phyloP scores from a whole-genome alignment of 2,888 invertebrate species.

The Zelleria hepariella region DNA sequence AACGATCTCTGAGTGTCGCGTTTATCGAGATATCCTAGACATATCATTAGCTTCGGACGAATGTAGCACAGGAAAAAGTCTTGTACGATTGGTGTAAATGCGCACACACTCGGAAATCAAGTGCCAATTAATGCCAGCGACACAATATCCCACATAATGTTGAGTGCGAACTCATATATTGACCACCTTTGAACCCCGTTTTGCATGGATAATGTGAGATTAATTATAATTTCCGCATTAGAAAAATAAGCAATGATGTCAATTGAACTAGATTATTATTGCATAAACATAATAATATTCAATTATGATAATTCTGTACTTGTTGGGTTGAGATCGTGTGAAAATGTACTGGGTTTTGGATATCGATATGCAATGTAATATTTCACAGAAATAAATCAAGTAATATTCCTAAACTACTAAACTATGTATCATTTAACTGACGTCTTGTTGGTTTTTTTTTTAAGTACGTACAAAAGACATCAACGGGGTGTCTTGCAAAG shows the following conservation, averaged over 20 bases:
- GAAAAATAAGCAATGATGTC: constrained; percentile 8
- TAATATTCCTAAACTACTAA: no score
- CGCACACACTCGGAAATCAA: background rate
- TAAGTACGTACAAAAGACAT: no score
- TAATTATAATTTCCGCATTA: background rate
- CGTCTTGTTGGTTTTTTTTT: no score
- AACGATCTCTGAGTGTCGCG: no score
- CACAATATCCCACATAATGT: background rate
- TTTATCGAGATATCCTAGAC: no score
- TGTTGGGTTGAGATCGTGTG: background rate
- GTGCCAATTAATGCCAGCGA: background rate
- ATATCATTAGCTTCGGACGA: no score
- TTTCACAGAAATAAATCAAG: no score
- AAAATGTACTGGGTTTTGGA: background rate
- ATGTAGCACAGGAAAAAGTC: no score
- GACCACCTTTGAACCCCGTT: background rate
- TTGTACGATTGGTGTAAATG: background rate
- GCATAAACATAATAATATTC: background rate
- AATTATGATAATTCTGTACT: background rate
- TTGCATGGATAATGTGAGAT: background rate
- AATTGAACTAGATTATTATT: constrained; percentile 11
- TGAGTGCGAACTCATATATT: background rate
- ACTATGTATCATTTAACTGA: no score
- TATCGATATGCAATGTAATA: background rate
- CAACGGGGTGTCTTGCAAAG: no score